Evolutionary conservation across 2,113 vertebrate species (phyloP).

Genomic region (Psettodes erumei): DNA sequence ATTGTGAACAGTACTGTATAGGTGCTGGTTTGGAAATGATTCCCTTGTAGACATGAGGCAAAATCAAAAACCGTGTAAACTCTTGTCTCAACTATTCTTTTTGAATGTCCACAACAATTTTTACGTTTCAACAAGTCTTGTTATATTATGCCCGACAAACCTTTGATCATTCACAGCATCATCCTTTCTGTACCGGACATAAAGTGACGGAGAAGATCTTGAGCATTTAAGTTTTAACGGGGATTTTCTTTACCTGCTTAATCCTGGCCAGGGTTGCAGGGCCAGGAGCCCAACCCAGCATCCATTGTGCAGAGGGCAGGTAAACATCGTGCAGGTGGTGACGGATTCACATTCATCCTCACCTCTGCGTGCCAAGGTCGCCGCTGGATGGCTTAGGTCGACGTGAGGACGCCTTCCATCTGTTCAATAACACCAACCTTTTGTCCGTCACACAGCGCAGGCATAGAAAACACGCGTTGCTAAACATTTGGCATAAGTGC

Average conservation of each 20-base stretch:
- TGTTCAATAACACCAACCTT: constrained; percentile 1
- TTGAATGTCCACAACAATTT: no score
- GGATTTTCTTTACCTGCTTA: constrained; percentile 12
- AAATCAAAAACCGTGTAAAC: no score
- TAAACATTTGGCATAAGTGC: not conserved
- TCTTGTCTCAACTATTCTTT: no score
- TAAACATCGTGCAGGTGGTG: constrained; percentile 14
- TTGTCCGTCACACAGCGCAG: not conserved
- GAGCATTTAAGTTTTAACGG: no score
- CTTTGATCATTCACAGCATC: no score
- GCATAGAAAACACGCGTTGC: not conserved
- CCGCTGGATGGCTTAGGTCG: constrained; percentile 4
- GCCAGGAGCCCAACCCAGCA: constrained; percentile 11
- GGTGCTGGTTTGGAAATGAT: no score
- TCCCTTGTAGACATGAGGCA: no score
- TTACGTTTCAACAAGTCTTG: no score
- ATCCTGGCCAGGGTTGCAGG: not conserved
- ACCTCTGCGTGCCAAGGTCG: constrained; percentile 15
- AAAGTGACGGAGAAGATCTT: no score
- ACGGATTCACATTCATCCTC: not conserved
- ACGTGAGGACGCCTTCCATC: not conserved
- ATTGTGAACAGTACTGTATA: no score
- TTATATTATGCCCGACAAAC: not conserved
- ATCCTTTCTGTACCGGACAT: no score
- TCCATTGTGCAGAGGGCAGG: constrained; percentile 24